Evolutionary conservation across 2,113 vertebrate genomes (phyloP).

Genomic region (Megaleporinus macrocephalus): DNA sequence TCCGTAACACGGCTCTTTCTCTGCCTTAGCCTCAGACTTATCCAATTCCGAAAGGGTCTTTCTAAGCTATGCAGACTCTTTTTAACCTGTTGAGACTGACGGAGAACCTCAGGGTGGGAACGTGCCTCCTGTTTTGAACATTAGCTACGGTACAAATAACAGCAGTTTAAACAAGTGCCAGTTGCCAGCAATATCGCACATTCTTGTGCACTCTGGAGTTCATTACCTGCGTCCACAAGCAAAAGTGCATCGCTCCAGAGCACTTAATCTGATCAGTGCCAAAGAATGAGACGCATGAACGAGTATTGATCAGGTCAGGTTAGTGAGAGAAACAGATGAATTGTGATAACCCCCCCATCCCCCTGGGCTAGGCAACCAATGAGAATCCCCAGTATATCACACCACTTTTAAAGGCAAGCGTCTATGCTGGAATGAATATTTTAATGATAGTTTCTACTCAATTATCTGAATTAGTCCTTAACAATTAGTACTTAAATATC

Average conservation of each 20-base stretch:
- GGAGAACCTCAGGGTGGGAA: background rate
- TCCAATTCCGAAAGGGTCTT: background rate
- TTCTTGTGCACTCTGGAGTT: background rate
- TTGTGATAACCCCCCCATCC: background rate
- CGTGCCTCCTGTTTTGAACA: background rate
- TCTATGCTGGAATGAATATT: background rate
- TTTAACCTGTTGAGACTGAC: background rate
- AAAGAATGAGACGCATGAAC: slow-evolving; percentile 1
- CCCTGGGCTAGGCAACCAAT: slow-evolving; percentile 9
- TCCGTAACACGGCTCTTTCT: background rate
- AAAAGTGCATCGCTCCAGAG: background rate
- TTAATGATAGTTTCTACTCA: background rate
- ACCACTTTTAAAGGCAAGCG: slow-evolving; percentile 17
- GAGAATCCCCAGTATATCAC: slow-evolving; percentile 3
- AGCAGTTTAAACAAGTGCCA: background rate
- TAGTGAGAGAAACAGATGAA: slow-evolving; percentile 46
- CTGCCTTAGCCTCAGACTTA: background rate
- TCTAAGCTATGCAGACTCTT: background rate
- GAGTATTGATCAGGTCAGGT: slow-evolving; percentile 12
- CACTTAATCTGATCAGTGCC: slow-evolving; percentile 13
- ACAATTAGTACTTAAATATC: no score
- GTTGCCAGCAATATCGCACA: background rate
- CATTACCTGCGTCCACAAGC: background rate
- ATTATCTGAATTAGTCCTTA: no score
- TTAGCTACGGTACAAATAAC: background rate